Evolutionary conservation across 2,888 invertebrate genomes (phyloP).

Genomic region (Diploptera punctata): DNA sequence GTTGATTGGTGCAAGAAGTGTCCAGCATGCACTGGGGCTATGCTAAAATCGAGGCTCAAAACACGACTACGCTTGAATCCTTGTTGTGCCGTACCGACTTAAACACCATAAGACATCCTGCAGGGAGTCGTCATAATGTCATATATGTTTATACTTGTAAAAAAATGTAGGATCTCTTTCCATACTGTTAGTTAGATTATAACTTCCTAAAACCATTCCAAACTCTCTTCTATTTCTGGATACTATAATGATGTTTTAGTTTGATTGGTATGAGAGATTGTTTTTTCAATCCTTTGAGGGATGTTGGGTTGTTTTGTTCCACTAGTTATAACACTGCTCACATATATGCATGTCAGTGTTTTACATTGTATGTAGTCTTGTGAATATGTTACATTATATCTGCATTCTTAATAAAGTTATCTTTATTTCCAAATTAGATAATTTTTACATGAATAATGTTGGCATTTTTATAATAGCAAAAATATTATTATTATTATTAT

Average conservation of each 20-base stretch:
- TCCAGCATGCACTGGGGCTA: constrained; percentile 1
- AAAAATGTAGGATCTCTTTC: not conserved
- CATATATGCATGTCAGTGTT: too few species aligned
- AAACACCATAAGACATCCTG: constrained; percentile 1
- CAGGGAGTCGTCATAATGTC: not conserved
- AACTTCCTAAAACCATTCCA: constrained; percentile 8
- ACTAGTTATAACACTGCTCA: too few species aligned
- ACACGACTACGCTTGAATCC: constrained; percentile 6
- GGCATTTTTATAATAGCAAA: too few species aligned
- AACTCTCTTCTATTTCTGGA: not conserved
- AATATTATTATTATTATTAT: too few species aligned
- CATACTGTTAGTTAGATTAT: not conserved
- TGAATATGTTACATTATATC: too few species aligned
- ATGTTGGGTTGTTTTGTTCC: constrained; percentile 11
- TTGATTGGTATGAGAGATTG: not conserved
- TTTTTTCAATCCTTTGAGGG: not conserved
- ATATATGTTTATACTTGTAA: not conserved
- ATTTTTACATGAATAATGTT: too few species aligned
- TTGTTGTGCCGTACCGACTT: constrained; percentile 6
- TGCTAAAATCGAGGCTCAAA: not conserved
- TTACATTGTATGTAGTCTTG: too few species aligned
- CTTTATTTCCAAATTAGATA: too few species aligned
- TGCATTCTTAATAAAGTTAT: too few species aligned
- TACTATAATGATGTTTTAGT: not conserved
- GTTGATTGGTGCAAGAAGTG: not conserved